These are phyloP conservation scores for Centropristis striata DNA, from an alignment of 2,113 vertebrate species.

Conservation along the genomic window DNA sequence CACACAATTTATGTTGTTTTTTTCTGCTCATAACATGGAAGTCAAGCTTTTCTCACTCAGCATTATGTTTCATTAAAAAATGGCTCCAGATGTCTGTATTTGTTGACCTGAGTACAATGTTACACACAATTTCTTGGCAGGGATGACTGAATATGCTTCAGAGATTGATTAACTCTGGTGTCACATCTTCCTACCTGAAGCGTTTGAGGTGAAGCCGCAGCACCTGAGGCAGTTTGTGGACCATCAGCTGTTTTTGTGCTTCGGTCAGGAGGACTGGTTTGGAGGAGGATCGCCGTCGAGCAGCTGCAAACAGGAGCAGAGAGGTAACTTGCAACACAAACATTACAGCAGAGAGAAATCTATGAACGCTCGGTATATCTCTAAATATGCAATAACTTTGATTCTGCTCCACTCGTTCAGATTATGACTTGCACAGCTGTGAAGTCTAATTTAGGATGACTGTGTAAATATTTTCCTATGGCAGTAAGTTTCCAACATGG, in stretches of 20 bases:
- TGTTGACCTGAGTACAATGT: background rate
- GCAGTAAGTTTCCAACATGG: background rate
- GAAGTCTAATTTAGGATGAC: background rate
- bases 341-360: background rate
- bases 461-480: background rate
- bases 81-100: background rate
- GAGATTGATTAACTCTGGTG: background rate
- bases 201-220: slow-evolving; percentile 98
- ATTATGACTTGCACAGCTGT: background rate
- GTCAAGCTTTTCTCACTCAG: background rate
- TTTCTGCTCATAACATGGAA: background rate
- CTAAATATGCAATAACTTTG: background rate
- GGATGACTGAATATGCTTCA: no score
- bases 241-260: slow-evolving; percentile 97
- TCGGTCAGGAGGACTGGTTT: slow-evolving; percentile 95
- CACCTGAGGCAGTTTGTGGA: slow-evolving; percentile 99
- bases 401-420: background rate
- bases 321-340: background rate
- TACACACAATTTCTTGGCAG: no score
- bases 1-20: no score
- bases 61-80: background rate
- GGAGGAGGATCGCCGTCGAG: slow-evolving; percentile 92
- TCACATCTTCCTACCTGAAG: slow-evolving; percentile 89
- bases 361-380: background rate
- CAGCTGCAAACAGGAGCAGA: slow-evolving; percentile 83